phyloP scores from a whole-genome alignment of 2,888 invertebrate species.

The Drepana falcataria region DNA sequence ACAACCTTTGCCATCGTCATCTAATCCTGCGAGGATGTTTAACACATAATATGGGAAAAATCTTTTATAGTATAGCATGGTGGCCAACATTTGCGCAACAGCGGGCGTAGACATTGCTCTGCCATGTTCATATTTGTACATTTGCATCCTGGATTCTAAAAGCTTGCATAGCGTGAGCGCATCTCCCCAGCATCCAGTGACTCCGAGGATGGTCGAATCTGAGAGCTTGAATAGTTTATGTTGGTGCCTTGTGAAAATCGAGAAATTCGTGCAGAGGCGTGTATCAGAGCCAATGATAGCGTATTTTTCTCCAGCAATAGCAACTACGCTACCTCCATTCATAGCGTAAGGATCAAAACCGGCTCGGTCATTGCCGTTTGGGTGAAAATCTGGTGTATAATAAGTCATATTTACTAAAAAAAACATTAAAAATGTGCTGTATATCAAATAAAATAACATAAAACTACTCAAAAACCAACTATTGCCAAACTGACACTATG shows the following conservation, averaged over 20 bases:
- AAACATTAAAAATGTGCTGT: too few species aligned
- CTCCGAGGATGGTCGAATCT: slow-evolving; percentile 86
- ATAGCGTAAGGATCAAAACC: slow-evolving; percentile 6
- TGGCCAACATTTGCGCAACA: slow-evolving; percentile 92
- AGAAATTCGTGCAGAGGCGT: slow-evolving; percentile 61
- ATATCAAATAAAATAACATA: neutral
- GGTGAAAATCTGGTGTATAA: neutral
- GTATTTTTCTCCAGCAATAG: slow-evolving; percentile 94
- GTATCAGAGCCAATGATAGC: slow-evolving; percentile 93
- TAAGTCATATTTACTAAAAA: neutral
- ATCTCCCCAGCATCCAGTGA: slow-evolving; percentile 96
- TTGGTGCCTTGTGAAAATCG: slow-evolving; percentile 89
- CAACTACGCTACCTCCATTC: slow-evolving; percentile 86
- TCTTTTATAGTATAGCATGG: slow-evolving; percentile 92
- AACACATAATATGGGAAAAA: slow-evolving; percentile 97
- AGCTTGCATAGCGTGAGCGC: slow-evolving; percentile 75
- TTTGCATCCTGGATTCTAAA: slow-evolving; percentile 88
- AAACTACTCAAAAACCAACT: neutral
- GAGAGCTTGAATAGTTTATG: slow-evolving; percentile 88
- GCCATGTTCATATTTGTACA: slow-evolving; percentile 92
- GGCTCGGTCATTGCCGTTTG: neutral
- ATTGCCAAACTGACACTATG: neutral
- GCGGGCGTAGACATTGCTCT: slow-evolving; percentile 91
- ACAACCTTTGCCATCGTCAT: slow-evolving; percentile 91
- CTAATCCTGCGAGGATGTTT: slow-evolving; percentile 92